phyloP scores from a whole-genome alignment of 2,888 invertebrate genomes.

The Cosmopolites sordidus region DNA sequence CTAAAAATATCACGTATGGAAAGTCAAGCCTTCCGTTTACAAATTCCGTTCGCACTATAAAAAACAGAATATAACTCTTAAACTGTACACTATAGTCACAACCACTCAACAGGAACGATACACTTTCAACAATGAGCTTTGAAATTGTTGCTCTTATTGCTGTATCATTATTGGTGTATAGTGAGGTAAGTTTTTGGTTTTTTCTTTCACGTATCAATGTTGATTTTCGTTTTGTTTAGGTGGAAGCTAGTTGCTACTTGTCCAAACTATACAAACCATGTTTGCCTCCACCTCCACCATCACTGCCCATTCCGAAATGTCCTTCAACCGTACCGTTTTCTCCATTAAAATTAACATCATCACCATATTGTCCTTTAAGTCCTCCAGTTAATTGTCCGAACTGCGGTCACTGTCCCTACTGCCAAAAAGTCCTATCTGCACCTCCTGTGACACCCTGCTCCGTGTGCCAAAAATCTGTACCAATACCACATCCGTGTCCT shows the following conservation, averaged over 20 bases:
- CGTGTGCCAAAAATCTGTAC: not conserved
- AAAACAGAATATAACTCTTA: no score
- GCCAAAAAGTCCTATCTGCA: not conserved
- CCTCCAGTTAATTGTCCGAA: constrained; percentile 5
- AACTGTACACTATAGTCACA: no score
- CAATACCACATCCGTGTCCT: not conserved
- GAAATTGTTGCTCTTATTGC: no score
- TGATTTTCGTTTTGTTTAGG: not conserved
- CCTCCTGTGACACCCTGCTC: not conserved
- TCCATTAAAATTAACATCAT: not conserved
- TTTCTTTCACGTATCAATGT: no score
- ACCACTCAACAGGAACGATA: no score
- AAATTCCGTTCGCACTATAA: no score
- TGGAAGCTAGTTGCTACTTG: not conserved
- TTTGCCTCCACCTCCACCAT: constrained; percentile 1
- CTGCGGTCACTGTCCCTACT: not conserved
- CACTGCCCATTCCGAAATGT: constrained; percentile 1
- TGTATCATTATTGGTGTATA: no score
- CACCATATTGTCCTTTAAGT: not conserved
- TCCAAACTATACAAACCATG: not conserved
- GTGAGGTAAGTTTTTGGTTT: no score
- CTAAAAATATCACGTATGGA: no score
- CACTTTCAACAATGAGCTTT: no score
- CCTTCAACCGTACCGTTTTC: not conserved
- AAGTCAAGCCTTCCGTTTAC: no score